phyloP scores from a whole-genome alignment of 2,888 invertebrate species.

The Euproctis similis region DNA sequence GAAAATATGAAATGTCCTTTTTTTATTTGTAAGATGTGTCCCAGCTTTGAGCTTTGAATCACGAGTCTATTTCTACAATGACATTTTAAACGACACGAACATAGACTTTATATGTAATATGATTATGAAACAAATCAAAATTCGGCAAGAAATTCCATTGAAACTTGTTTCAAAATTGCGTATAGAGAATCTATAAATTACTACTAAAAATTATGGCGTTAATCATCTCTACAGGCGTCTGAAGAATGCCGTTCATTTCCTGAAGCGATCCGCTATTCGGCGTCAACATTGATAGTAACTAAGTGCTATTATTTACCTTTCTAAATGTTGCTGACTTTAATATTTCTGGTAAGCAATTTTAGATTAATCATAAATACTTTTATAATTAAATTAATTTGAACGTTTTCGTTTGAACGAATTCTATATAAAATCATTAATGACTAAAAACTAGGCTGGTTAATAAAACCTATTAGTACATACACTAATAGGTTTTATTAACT shows the following conservation, averaged over 20 bases:
- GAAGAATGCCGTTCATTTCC: conserved; percentile 59
- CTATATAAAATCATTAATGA: conserved; percentile 29
- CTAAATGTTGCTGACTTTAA: conserved; percentile 9
- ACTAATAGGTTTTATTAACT: too few relatives aligned
- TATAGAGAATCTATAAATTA: not conserved
- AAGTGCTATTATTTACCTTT: conserved; percentile 41
- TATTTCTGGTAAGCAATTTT: not conserved
- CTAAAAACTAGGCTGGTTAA: too few relatives aligned
- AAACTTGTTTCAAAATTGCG: not conserved
- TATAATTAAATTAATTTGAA: not conserved
- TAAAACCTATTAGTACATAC: too few relatives aligned
- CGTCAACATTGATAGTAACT: conserved; percentile 46
- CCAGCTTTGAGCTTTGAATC: too few relatives aligned
- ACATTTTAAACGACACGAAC: too few relatives aligned
- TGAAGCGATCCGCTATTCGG: conserved; percentile 48
- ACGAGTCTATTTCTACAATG: too few relatives aligned
- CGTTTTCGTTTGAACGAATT: conserved; percentile 17
- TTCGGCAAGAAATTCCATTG: too few relatives aligned
- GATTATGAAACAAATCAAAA: too few relatives aligned
- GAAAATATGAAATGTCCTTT: too few relatives aligned
- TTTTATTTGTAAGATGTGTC: too few relatives aligned
- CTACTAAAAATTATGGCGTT: conserved; percentile 32
- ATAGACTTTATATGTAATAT: too few relatives aligned
- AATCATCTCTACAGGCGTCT: conserved; percentile 31
- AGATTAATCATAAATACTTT: not conserved